phyloP scores from a whole-genome alignment of 2,797 vertebrate genomes.

The Brachyrhaphis roseni region DNA sequence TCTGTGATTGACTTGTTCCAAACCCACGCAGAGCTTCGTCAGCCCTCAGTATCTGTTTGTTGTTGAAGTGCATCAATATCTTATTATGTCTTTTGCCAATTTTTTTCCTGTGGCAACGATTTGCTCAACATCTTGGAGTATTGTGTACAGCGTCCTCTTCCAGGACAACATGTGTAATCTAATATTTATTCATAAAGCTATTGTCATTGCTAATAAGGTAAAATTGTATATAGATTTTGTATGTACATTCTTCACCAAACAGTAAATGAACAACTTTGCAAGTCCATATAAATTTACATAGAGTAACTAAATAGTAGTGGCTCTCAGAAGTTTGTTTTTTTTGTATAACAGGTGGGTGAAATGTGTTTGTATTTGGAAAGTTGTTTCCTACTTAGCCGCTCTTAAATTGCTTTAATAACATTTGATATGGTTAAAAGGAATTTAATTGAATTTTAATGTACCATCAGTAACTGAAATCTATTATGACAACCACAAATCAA shows the following conservation, averaged over 20 bases:
- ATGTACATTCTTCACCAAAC: too few relatives aligned
- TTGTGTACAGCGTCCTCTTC: not conserved
- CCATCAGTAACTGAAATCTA: too few relatives aligned
- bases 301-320: not conserved
- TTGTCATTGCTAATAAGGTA: not conserved
- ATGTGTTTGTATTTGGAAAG: not conserved
- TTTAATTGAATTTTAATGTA: too few relatives aligned
- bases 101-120: slow-evolving; percentile 30
- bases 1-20: slow-evolving; percentile 29
- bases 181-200: not conserved
- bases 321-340: not conserved
- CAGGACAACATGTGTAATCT: not conserved
- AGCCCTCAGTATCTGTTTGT: slow-evolving; percentile 19
- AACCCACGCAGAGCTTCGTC: not conserved
- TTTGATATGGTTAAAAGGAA: not conserved
- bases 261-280: not conserved
- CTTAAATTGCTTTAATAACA: not conserved
- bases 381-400: not conserved
- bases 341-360: not conserved
- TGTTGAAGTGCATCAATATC: slow-evolving; percentile 54
- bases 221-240: not conserved
- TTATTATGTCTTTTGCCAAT: slow-evolving; percentile 39
- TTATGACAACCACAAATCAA: too few relatives aligned
- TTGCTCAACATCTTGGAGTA: slow-evolving; percentile 6
- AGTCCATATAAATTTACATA: not conserved